phyloP scores from a whole-genome alignment of 92 coral and sea anemone genomes.

The Palythoa heliodiscus region DNA sequence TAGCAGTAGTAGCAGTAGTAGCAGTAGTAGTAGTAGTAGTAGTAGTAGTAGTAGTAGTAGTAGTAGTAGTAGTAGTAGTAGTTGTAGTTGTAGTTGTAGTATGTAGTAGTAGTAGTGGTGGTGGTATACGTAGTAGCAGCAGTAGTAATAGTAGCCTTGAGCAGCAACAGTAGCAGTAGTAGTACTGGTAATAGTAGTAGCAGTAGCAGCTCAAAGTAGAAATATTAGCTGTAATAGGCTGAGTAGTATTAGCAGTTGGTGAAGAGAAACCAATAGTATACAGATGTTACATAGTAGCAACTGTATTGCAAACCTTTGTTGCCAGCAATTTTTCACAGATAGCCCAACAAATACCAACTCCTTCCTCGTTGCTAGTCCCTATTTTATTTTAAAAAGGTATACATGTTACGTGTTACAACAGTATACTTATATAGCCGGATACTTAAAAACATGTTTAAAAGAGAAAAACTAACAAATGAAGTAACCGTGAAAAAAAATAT shows the following conservation, averaged over 20 bases:
- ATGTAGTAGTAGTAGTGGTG: background rate
- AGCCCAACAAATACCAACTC: constrained; percentile 95
- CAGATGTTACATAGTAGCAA: background rate
- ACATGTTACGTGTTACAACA: too few relatives aligned
- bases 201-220: background rate
- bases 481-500: too few relatives aligned
- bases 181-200: background rate
- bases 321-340: constrained; percentile 81
- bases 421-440: too few relatives aligned
- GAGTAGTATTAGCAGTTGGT: background rate
- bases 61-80: background rate
- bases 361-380: constrained; percentile 99
- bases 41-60: background rate
- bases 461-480: too few relatives aligned
- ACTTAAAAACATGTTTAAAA: too few relatives aligned
- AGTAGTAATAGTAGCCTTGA: background rate
- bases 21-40: too few relatives aligned
- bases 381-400: background rate
- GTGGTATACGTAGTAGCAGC: too few relatives aligned
- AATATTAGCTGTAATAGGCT: background rate
- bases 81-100: background rate
- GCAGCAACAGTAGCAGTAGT: too few relatives aligned
- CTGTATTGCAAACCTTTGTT: constrained; percentile 66
- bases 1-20: too few relatives aligned
- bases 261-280: too few relatives aligned